phyloP scores from a whole-genome alignment of 2,888 invertebrate genomes.

The Latrodectus hesperus region DNA sequence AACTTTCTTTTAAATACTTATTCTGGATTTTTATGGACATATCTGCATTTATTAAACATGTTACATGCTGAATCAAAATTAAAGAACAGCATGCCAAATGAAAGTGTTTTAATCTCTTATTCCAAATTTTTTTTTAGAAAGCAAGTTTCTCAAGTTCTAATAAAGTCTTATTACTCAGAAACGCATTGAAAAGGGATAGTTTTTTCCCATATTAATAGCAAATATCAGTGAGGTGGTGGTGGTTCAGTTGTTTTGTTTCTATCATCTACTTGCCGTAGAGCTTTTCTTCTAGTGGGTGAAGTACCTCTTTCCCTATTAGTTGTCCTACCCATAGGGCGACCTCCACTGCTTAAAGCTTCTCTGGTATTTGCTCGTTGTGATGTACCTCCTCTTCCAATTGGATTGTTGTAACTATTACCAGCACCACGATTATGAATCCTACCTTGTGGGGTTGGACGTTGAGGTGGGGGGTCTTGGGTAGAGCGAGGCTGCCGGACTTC shows the following conservation, averaged over 20 bases:
- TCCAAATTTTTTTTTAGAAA: slow-evolving; percentile 64
- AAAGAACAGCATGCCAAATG: slow-evolving; percentile 64
- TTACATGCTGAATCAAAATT: slow-evolving; percentile 63
- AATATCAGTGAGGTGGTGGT: slow-evolving; percentile 69
- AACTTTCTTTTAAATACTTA: slow-evolving; percentile 67
- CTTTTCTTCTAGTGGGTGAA: slow-evolving; percentile 70
- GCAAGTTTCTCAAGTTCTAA: slow-evolving; percentile 66
- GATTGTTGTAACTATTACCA: slow-evolving; percentile 54
- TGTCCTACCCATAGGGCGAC: slow-evolving; percentile 59
- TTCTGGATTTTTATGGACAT: slow-evolving; percentile 62
- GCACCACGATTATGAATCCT: slow-evolving; percentile 53
- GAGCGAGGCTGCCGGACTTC: slow-evolving; percentile 43
- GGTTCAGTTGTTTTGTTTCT: slow-evolving; percentile 70
- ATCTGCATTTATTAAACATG: slow-evolving; percentile 51
- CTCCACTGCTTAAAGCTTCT: slow-evolving; percentile 50
- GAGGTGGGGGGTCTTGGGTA: slow-evolving; percentile 38
- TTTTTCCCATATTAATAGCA: slow-evolving; percentile 7
- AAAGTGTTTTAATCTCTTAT: slow-evolving; percentile 50
- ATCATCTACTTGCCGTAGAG: slow-evolving; percentile 69
- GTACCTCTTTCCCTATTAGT: slow-evolving; percentile 63
- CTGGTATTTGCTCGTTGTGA: slow-evolving; percentile 47
- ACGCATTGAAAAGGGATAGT: slow-evolving; percentile 60
- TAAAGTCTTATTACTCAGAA: slow-evolving; percentile 59
- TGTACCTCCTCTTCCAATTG: slow-evolving; percentile 52
- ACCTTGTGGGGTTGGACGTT: slow-evolving; percentile 34